phyloP scores from a whole-genome alignment of 2,797 vertebrate species.

The Mormyrus proboscirostris region DNA sequence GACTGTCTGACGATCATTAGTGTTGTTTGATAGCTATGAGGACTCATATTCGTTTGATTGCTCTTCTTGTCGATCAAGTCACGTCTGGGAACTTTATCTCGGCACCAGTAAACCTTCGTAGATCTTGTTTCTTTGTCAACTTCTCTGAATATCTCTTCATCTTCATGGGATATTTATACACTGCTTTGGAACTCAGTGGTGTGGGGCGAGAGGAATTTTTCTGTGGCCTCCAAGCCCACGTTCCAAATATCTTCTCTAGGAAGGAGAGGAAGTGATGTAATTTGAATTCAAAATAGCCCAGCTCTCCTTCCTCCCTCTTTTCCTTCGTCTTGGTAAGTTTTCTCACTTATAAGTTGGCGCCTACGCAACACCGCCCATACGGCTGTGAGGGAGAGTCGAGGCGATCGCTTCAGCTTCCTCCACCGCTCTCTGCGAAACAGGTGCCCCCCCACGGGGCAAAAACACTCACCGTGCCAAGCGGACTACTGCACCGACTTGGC shows the following conservation, averaged over 20 bases:
- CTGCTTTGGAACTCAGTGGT: neutral
- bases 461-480: too few species aligned
- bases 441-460: neutral
- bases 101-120: neutral
- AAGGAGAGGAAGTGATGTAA: slow-evolving; percentile 17
- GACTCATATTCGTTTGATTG: neutral
- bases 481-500: neutral
- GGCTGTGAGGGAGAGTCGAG: neutral
- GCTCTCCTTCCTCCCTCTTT: neutral
- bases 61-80: neutral
- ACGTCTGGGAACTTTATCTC: neutral
- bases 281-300: neutral
- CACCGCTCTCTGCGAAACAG: neutral
- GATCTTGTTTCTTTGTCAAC: neutral
- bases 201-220: neutral
- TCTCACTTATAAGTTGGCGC: slow-evolving; percentile 7
- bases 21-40: neutral
- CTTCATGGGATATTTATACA: neutral
- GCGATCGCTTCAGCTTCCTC: neutral
- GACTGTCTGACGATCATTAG: neutral
- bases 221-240: neutral
- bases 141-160: neutral
- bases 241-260: neutral
- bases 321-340: neutral
- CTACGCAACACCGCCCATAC: neutral